Conservation (phyloP, 2,888 invertebrate genomes). For the Nemapogon koenigi region DNA sequence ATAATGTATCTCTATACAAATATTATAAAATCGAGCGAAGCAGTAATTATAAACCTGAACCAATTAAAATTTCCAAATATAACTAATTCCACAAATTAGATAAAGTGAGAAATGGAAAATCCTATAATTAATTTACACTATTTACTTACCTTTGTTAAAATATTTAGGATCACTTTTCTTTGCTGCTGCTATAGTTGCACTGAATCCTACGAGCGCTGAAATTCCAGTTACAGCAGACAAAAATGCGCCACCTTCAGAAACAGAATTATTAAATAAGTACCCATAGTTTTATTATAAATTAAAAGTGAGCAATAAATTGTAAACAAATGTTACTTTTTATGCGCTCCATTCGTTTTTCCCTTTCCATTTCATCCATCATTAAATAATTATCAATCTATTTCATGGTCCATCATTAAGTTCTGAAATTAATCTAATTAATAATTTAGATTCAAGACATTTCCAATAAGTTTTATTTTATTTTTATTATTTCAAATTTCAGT, state of each 20-base stretch:
- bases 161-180: conserved; percentile 81
- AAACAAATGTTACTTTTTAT: conserved; percentile 2
- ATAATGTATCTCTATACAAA: no score
- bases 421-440: no score
- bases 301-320: background rate
- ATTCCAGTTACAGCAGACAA: conserved; percentile 76
- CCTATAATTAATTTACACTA: conserved; percentile 21
- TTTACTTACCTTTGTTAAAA: conserved; percentile 70
- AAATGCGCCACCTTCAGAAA: conserved; percentile 69
- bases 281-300: background rate
- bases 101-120: conserved; percentile 18
- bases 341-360: background rate
- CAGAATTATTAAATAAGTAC: background rate
- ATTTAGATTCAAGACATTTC: no score
- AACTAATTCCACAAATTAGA: background rate
- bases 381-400: no score
- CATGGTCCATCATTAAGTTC: no score
- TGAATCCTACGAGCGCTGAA: conserved; percentile 83
- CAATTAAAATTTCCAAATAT: no score
- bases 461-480: no score
- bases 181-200: conserved; percentile 76
- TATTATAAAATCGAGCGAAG: no score
- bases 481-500: no score
- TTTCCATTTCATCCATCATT: conserved; percentile 4
- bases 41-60: no score